Evolutionary conservation across 53 echinoderm and acorn worm genomes (phyloP).

Genomic region (Holothuria scabra): DNA sequence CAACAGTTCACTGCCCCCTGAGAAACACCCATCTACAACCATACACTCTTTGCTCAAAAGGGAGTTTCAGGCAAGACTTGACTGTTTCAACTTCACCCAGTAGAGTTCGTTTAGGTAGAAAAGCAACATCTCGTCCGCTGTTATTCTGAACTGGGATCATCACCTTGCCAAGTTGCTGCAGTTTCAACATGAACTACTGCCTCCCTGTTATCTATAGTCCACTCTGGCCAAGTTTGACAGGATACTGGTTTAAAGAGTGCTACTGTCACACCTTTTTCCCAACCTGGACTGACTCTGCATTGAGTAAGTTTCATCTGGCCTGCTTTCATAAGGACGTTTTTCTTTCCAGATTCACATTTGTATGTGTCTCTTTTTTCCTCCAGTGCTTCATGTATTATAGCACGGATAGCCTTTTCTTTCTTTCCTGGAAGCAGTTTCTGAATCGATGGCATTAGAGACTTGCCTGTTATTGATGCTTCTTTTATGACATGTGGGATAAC

Average conservation of each 20-base stretch:
- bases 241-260: slow-evolving; percentile 46
- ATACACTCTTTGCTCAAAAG: neutral
- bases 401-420: neutral
- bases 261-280: neutral
- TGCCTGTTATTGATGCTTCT: neutral
- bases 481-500: slow-evolving; percentile 27
- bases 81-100: slow-evolving; percentile 38
- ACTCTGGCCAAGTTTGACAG: slow-evolving; percentile 28
- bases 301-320: neutral
- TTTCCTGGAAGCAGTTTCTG: slow-evolving; percentile 7
- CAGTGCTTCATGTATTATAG: neutral
- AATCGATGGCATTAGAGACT: too few species aligned
- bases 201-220: slow-evolving; percentile 13
- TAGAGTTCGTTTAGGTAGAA: slow-evolving; percentile 21
- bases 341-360: slow-evolving; percentile 1
- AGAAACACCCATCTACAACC: too few species aligned
- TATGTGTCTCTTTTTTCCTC: neutral
- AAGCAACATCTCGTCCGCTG: slow-evolving; percentile 33
- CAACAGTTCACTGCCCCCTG: too few species aligned
- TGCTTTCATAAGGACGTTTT: neutral
- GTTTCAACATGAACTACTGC: slow-evolving; percentile 12
- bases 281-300: slow-evolving; percentile 13
- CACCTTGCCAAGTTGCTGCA: slow-evolving; percentile 21
- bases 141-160: slow-evolving; percentile 34
- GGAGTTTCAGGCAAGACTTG: neutral